phyloP scores from a whole-genome alignment of 1,140 invertebrate species.

The Neotoxoptera formosana region DNA sequence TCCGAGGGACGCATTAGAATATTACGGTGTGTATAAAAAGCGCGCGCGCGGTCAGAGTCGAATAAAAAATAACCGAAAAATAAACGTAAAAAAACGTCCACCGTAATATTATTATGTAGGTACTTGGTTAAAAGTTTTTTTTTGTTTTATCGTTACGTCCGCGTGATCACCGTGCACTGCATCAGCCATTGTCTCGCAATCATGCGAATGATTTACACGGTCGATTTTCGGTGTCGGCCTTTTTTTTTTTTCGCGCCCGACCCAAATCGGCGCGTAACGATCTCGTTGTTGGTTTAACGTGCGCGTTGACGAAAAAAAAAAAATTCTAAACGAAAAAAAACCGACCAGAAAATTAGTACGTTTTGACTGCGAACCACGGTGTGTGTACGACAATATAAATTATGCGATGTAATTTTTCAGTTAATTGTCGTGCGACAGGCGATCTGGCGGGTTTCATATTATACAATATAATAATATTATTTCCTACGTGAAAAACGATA shows the following conservation, averaged over 20 bases:
- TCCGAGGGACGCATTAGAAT: constrained; percentile 24
- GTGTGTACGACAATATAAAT: constrained; percentile 10
- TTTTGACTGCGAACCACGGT: background rate
- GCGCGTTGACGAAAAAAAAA: background rate
- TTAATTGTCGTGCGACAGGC: constrained; percentile 44
- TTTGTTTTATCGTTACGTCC: background rate
- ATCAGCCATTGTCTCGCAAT: constrained; percentile 7
- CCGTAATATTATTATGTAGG: background rate
- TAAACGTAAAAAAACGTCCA: constrained; percentile 25
- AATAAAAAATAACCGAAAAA: background rate
- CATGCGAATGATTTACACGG: constrained; percentile 54
- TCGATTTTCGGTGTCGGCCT: constrained; percentile 19
- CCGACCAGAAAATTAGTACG: constrained; percentile 34
- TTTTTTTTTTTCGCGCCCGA: background rate
- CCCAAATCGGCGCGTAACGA: constrained; percentile 33
- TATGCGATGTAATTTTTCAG: constrained; percentile 42
- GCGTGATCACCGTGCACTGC: background rate
- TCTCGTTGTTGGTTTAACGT: background rate
- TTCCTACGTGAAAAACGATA: constrained; percentile 19
- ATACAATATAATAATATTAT: background rate
- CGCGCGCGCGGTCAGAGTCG: constrained; percentile 13
- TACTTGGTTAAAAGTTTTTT: background rate
- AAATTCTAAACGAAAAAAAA: constrained; percentile 17
- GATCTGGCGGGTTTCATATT: background rate
- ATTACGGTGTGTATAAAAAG: background rate